A percentile compares a stretch with the other conserved stretches of the same genome.
These are phyloP conservation scores for Catocala nupta DNA, from an alignment of 2,888 invertebrate genomes.

Conservation along the genomic window DNA sequence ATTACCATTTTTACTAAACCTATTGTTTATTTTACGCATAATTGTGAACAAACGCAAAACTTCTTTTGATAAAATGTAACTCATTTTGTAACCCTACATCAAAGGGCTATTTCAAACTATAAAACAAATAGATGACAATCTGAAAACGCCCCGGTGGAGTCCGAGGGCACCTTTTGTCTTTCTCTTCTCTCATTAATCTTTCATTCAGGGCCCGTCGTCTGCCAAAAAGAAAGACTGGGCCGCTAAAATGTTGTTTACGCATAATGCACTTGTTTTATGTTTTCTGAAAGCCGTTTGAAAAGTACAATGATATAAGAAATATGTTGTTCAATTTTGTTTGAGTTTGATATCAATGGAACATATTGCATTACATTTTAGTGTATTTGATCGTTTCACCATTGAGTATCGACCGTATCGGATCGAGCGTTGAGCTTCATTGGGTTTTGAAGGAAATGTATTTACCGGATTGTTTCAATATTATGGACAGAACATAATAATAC, in stretches of 20 bases:
- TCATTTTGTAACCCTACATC: slow-evolving; percentile 9
- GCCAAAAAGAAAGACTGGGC: slow-evolving; percentile 48
- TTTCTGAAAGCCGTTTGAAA: slow-evolving; percentile 18
- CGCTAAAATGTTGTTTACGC: slow-evolving; percentile 42
- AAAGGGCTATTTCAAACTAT: slow-evolving; percentile 4
- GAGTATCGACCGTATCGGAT: too few species aligned
- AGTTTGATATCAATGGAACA: too few species aligned
- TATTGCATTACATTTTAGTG: too few species aligned
- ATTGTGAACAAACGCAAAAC: slow-evolving; percentile 8
- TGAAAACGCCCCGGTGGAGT: slow-evolving; percentile 1
- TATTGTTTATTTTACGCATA: background rate
- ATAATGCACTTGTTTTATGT: slow-evolving; percentile 31
- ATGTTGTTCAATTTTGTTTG: background rate
- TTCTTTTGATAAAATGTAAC: background rate
- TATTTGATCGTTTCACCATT: too few species aligned
- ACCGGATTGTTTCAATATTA: too few species aligned
- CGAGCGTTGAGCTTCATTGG: too few species aligned
- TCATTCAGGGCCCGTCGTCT: slow-evolving; percentile 54
- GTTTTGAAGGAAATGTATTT: too few species aligned
- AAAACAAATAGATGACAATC: slow-evolving; percentile 11
- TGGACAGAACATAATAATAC: too few species aligned
- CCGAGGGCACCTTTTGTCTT: slow-evolving; percentile 10
- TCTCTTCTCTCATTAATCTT: slow-evolving; percentile 61
- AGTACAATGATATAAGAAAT: background rate
- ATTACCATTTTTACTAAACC: too few species aligned